Base-by-base conservation (phyloP, 30 jellyfish, hydroid and myxozoan genomes). In the Turritopsis rubra region DNA sequence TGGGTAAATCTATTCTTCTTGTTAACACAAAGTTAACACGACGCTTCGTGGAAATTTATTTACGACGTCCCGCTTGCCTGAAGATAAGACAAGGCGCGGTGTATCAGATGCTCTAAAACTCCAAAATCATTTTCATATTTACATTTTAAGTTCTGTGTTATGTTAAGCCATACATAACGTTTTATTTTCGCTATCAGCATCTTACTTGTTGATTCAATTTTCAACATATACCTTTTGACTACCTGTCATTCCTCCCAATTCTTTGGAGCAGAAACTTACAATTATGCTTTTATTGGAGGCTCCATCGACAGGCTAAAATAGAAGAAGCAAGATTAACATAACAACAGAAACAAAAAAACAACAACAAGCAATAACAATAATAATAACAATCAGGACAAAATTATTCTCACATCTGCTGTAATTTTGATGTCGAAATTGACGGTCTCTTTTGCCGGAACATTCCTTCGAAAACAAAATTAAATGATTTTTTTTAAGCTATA, bases 381-480 rank as follows among this genome's bases (percentile, higher is more conserved):
- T 18, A 17, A n/a, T 68, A 23, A 68, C 19, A 68, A 16, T 18
- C 21, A 52, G 70, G 9, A 1, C 8, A 27, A 0, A 16, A 3
- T 41, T 41, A 22, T 18, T 79, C 92, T 84, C 75, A 89, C 96
- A 54, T 82, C 88, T 66, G 96, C 92, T 8, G 84, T 72, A 1
- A 89, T 25, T 0, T 28, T 72, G 83, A 89, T 86, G 21, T 20
- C 65, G 16, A 77, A n/a, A 13, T 79, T 77, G 18, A 83, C 53
- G 3, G 31, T 29, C 4, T 24, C 28, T 26, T 89, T 68, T 28
- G 87, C 72, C 28, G 28, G 68, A 16, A 89, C 60, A 31, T 72
- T 73, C 17, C 96, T 89, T 65, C 54, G 75, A 83, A 24, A 28
- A 21, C 60, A 80, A 65, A 31, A 21, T 25, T 23, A 19, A 18